Conservation (phyloP, 2,888 invertebrate genomes). For the Pherbina coryleti region DNA sequence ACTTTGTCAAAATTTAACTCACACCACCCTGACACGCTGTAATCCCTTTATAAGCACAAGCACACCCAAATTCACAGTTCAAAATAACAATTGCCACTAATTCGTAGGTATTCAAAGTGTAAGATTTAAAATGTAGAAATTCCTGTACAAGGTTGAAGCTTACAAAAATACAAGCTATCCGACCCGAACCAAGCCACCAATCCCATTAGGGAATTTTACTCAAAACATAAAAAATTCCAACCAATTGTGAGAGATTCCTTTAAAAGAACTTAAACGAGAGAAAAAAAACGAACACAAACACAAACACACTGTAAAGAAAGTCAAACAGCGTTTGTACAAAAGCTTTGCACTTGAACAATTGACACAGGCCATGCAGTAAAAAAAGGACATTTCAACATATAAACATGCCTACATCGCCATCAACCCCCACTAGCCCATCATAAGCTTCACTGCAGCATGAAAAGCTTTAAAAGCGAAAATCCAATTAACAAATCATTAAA, state of each 20-base stretch:
- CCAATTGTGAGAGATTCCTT: too few species aligned
- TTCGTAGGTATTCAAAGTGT: not conserved
- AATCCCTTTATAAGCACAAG: not conserved
- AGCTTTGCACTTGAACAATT: not conserved
- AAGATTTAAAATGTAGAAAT: not conserved
- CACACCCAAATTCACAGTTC: not conserved
- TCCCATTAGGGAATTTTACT: not conserved
- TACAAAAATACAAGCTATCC: not conserved
- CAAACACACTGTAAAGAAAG: not conserved
- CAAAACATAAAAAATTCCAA: too few species aligned
- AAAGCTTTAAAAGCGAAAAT: slow-evolving; percentile 61
- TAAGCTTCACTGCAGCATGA: not conserved
- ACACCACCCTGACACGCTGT: not conserved
- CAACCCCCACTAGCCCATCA: not conserved
- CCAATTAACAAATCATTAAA: slow-evolving; percentile 70
- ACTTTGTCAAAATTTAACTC: too few species aligned
- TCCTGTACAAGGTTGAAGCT: not conserved
- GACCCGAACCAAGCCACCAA: not conserved
- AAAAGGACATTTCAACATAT: too few species aligned
- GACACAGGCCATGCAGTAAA: not conserved
- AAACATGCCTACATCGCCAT: not conserved
- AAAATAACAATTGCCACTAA: not conserved
- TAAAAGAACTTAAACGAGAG: not conserved
- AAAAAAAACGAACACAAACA: not conserved
- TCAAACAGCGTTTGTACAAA: not conserved